Percentiles rank a stretch among this genome's conserved stretches.
Conservation (phyloP, 2,888 invertebrate species). For the Dryobotodes eremita region DNA sequence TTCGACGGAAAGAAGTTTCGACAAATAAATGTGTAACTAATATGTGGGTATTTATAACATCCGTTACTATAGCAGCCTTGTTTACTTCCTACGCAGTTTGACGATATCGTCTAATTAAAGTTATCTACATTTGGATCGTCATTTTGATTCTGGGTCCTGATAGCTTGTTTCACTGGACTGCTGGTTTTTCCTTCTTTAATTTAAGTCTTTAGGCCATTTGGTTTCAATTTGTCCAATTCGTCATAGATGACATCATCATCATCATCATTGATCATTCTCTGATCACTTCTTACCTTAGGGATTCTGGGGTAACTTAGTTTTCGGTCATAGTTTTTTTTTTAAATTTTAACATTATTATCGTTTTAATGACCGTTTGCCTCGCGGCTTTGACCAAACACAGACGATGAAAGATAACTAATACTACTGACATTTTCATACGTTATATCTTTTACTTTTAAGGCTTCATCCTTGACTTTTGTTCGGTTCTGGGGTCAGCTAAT, state of each 20-base stretch:
- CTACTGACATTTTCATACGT: constrained; percentile 51
- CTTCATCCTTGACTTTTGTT: constrained; percentile 62
- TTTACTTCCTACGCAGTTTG: constrained; percentile 60
- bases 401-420: constrained; percentile 53
- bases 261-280: not conserved
- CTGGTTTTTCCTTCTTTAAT: not conserved
- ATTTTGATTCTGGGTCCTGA: not conserved
- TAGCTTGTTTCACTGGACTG: not conserved
- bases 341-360: not conserved
- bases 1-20: constrained; percentile 55
- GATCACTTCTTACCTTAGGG: not conserved
- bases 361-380: constrained; percentile 24
- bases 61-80: constrained; percentile 61
- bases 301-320: not conserved
- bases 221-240: not conserved
- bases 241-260: too few relatives aligned
- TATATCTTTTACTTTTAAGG: constrained; percentile 59
- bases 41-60: constrained; percentile 55
- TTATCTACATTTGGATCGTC: constrained; percentile 28
- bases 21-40: constrained; percentile 48
- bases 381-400: constrained; percentile 19
- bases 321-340: too few relatives aligned
- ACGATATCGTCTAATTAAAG: constrained; percentile 47
- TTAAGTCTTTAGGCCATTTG: not conserved
- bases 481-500: constrained; percentile 49